Evolutionary conservation across 2,888 invertebrate genomes (phyloP).

Genomic region (Oxytorus armatus): DNA sequence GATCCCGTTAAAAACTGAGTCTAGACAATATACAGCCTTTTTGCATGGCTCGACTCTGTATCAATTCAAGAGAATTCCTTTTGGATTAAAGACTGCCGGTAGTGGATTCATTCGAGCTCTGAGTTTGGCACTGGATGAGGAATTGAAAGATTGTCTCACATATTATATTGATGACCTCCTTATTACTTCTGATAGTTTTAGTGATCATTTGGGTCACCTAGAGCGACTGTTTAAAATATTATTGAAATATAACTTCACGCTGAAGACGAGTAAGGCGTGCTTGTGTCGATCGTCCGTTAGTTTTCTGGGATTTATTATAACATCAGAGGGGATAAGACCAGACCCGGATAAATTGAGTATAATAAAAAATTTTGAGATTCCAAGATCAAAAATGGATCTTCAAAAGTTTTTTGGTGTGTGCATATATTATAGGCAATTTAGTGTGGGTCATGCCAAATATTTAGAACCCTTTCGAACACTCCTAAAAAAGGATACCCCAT

Average conservation of each 20-base stretch:
- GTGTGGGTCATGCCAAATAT: constrained; percentile 38
- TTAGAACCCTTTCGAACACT: constrained; percentile 57
- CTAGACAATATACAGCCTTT: background rate
- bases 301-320: too few relatives aligned
- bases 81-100: too few relatives aligned
- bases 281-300: constrained; percentile 61
- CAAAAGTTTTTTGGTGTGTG: too few relatives aligned
- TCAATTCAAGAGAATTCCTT: background rate
- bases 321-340: constrained; percentile 44
- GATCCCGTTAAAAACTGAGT: background rate
- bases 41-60: background rate
- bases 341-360: constrained; percentile 61
- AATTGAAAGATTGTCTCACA: constrained; percentile 69
- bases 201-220: too few relatives aligned
- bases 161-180: constrained; percentile 77
- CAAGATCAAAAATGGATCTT: too few relatives aligned
- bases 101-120: constrained; percentile 53
- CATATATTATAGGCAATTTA: too few relatives aligned
- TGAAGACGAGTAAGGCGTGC: constrained; percentile 70
- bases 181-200: constrained; percentile 70
- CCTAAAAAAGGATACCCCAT: constrained; percentile 38
- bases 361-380: too few relatives aligned
- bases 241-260: constrained; percentile 67
- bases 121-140: constrained; percentile 70
- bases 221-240: constrained; percentile 68